Conservation (phyloP, 2,113 vertebrate species). For the Epinephelus moara region DNA sequence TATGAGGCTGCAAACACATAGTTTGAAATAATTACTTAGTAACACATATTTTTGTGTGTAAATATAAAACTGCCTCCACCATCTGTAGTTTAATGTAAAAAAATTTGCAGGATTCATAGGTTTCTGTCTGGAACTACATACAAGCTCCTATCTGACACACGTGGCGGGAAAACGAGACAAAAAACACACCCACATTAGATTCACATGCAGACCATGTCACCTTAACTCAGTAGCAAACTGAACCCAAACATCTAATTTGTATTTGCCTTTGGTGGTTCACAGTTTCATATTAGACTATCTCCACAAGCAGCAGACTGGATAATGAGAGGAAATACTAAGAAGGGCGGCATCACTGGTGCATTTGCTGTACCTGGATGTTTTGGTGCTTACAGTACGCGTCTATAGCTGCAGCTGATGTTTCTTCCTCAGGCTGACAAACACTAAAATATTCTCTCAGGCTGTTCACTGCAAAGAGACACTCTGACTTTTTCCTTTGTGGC, state of each 20-base stretch:
- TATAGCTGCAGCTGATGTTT: slow-evolving; percentile 14
- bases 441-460: slow-evolving; percentile 36
- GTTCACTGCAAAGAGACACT: slow-evolving; percentile 30
- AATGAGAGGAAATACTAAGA: slow-evolving; percentile 56
- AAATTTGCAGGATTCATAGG: background rate
- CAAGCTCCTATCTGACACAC: slow-evolving; percentile 5
- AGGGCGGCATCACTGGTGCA: slow-evolving; percentile 8
- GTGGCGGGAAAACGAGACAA: background rate
- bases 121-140: slow-evolving; percentile 2
- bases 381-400: slow-evolving; percentile 8
- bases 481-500: slow-evolving; percentile 23
- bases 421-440: slow-evolving; percentile 38
- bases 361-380: slow-evolving; percentile 46
- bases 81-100: slow-evolving; percentile 4
- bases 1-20: background rate
- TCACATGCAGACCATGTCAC: slow-evolving; percentile 14
- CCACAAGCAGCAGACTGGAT: slow-evolving; percentile 46
- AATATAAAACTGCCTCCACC: background rate
- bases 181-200: slow-evolving; percentile 28
- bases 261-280: slow-evolving; percentile 41
- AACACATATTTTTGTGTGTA: background rate
- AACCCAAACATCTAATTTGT: slow-evolving; percentile 52
- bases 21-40: background rate
- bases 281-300: slow-evolving; percentile 33
- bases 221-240: slow-evolving; percentile 50